Base-by-base conservation (phyloP, 2,113 vertebrate genomes). In the Tonatia bakeri region DNA sequence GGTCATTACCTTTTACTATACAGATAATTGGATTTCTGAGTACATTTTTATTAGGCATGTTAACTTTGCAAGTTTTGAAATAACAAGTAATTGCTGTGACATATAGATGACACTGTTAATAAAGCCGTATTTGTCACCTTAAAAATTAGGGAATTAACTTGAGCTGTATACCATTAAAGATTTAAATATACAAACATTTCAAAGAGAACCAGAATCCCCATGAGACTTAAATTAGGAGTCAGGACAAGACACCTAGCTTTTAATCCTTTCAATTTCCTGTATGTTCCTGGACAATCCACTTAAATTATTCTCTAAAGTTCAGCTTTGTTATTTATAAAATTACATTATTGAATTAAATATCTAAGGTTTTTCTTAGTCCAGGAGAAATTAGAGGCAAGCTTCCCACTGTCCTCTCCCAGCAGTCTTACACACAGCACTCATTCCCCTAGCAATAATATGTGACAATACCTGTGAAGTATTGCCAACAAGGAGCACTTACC, bases 1-100 rank as follows among this genome's bases (percentile, higher is more conserved):
- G 38, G 10, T 89, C 69, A 92, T 40, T 90, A 64, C 22, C 31
- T 90, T 95, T 96, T 95, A 93, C 31, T 96, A 94, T 95, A 88
- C 26, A 61, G 50, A 86, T 92, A 26, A 77, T 93, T 64, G 38
- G 52, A 20, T 92, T 92, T 89, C 59, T 79, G 45, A 94, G 80
- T 94, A 38, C 73, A 40, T 82, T 96, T 95, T 96, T 86, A 38
- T 82, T 79, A 45, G 9, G 16, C 61, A 47, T 87, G 4, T 93
- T 91, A 87, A 87, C 85, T 92, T 15, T 93, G 14, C 14, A 83
- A 17, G 47, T 93, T 47, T 61, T 92, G 54, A 94, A 28, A 64
- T 91, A 56, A 67, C 76, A 91, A 47, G 36, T 50, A 52, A 24
- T 61, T 56, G 20, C 12, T 80, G 10, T 85, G 28, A 91, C 20